Conservation (phyloP, 1,140 invertebrate genomes). For the Trachymyrmex septentrionalis region DNA sequence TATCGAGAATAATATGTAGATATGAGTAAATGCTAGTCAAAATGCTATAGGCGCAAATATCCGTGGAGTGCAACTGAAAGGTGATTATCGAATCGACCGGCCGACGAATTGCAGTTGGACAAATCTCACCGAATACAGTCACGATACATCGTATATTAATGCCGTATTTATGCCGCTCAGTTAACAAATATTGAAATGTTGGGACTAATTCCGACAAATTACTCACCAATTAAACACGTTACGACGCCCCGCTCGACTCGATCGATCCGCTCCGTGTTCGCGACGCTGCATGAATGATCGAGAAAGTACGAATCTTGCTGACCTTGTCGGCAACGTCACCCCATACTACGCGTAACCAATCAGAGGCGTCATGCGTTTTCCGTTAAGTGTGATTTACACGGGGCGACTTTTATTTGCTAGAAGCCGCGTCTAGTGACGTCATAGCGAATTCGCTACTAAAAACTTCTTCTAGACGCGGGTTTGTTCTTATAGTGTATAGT, state of each 20-base stretch:
- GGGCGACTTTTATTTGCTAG: too few relatives aligned
- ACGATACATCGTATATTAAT: neutral
- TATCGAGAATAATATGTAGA: neutral
- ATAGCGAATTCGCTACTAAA: too few relatives aligned
- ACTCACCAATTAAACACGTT: neutral
- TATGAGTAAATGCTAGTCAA: too few relatives aligned
- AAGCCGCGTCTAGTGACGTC: too few relatives aligned
- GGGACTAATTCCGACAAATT: neutral
- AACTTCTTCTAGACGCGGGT: too few relatives aligned
- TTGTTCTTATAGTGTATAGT: too few relatives aligned
- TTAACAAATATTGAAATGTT: neutral
- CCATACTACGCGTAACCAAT: too few relatives aligned
- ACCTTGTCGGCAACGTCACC: too few relatives aligned
- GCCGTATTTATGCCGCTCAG: neutral
- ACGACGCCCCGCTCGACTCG: neutral
- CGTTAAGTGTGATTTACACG: too few relatives aligned
- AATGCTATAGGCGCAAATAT: too few relatives aligned
- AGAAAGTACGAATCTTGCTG: neutral
- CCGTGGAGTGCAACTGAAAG: neutral
- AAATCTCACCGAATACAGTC: neutral
- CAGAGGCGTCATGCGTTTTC: too few relatives aligned
- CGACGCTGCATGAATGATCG: neutral
- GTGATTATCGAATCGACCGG: neutral
- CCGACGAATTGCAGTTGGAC: neutral
- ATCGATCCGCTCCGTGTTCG: neutral